Evolutionary conservation across 2,797 vertebrate species (phyloP).

Genomic region (Coilia nasus): DNA sequence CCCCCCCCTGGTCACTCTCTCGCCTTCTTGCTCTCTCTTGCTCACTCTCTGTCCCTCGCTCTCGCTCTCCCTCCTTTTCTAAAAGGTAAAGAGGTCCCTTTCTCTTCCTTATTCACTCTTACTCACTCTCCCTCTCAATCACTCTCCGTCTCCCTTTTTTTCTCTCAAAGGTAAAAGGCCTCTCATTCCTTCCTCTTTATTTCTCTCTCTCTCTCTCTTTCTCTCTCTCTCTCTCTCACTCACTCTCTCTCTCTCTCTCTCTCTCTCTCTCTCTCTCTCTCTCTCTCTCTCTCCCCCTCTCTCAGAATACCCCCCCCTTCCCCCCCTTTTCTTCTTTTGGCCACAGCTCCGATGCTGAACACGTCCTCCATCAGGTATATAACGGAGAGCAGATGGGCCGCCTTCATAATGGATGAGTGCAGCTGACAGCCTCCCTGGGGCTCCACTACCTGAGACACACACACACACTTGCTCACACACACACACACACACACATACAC

Average conservation of each 20-base stretch:
- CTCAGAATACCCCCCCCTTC: background rate
- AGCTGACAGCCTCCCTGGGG: slow-evolving; percentile 67
- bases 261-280: background rate
- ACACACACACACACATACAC: slow-evolving; percentile 27
- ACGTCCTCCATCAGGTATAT: slow-evolving; percentile 62
- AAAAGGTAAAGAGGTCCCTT: slow-evolving; percentile 4
- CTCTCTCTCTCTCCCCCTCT: slow-evolving; percentile 34
- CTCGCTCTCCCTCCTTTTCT: no score
- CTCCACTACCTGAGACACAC: slow-evolving; percentile 64
- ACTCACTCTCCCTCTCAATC: no score
- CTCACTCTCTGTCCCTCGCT: slow-evolving; percentile 33
- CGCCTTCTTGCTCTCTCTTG: no score
- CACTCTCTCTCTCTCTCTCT: background rate
- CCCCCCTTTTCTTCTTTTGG: background rate
- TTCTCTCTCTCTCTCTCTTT: no score
- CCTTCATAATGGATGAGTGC: slow-evolving; percentile 69
- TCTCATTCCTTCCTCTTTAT: no score
- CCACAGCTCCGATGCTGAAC: slow-evolving; percentile 42
- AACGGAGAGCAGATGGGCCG: slow-evolving; percentile 70
- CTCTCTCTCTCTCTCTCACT: no score
- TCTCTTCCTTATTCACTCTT: no score
- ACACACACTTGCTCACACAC: slow-evolving; percentile 34
- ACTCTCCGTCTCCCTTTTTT: no score
- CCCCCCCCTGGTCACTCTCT: no score
- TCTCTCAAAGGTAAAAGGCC: slow-evolving; percentile 4